Evolutionary conservation across 2,888 invertebrate genomes (phyloP), one percentile per base, ranked within the genome.

Genomic region (Seladonia tumulorum): DNA sequence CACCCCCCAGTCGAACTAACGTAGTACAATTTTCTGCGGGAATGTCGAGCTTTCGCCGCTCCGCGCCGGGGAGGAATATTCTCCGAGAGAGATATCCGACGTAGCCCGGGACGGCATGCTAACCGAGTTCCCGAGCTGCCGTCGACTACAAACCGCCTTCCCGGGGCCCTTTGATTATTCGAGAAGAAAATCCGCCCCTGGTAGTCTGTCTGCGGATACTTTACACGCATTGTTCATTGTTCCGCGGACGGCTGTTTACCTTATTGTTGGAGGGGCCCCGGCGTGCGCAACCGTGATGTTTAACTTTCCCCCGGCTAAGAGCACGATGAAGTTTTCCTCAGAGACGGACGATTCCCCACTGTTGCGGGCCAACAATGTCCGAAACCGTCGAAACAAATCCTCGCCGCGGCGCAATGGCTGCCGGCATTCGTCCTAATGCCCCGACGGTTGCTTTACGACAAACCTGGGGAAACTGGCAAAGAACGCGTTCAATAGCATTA

Each of bases 91-190:
- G 63, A 77, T 76, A 66, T 49, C 16, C 42, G 5, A 29, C 29
- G 63, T 29, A 25, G 12, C 47, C 39, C 53, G 53, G 45, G 71
- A 63, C 57, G 53, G 25, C 29, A 10, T 18, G 25, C 53, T 70
- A 76, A 71, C 60, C 63, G 80, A 72, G 63, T 72, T 80, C 80
- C 75, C 71, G 79, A 39, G 47, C 25, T 57, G 57, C 63, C 71
- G 77, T 77, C 60, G 71, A 57, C 8, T 57, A 2, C n/a, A 57
- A n/a, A 16, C 29, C 42, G 29, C 35, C 29, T 16, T 14, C n/a
- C 1, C 47, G 35, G 29, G 16, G 5, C 18, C 75, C 71, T 82
- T 82, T 85, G 78, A 85, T 85, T 82, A 82, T 85, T 85, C 84
- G 70, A 53, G 76, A 74, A 82, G 78, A 82, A 82, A 74, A 66